These are phyloP conservation scores for Leptopilina boulardi DNA, from an alignment of 1,140 invertebrate species.

Conservation along the genomic window DNA sequence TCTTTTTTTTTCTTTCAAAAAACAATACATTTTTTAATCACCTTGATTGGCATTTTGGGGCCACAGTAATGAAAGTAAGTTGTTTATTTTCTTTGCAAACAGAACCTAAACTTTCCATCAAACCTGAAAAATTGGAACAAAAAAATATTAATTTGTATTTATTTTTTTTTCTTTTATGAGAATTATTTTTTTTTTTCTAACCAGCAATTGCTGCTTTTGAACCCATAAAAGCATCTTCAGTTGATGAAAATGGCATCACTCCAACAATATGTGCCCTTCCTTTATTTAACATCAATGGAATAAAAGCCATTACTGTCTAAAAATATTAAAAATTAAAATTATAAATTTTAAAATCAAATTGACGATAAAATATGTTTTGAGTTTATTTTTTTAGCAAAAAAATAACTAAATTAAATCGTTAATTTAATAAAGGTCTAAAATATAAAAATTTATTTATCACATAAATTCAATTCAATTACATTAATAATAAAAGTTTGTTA, in stretches of 20 bases:
- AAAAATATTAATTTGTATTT: too few species aligned
- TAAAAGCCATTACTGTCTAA: slow-evolving; percentile 69
- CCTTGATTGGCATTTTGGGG: slow-evolving; percentile 62
- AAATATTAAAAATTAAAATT: slow-evolving; percentile 45
- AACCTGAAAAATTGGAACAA: slow-evolving; percentile 56
- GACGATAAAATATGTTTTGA: slow-evolving; percentile 5
- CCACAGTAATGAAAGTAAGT: slow-evolving; percentile 66
- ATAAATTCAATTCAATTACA: too few species aligned
- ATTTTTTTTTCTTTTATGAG: too few species aligned
- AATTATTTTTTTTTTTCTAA: too few species aligned
- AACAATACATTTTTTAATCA: slow-evolving; percentile 46
- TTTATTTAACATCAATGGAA: slow-evolving; percentile 66
- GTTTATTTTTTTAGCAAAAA: too few species aligned
- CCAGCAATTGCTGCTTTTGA: slow-evolving; percentile 67
- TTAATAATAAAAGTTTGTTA: too few species aligned
- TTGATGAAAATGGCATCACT: slow-evolving; percentile 65
- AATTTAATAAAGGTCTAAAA: too few species aligned
- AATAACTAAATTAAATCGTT: too few species aligned
- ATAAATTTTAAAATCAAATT: slow-evolving; percentile 32
- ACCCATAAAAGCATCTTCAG: slow-evolving; percentile 62
- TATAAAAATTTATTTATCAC: too few species aligned
- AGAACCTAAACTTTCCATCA: slow-evolving; percentile 67
- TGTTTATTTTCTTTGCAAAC: slow-evolving; percentile 53
- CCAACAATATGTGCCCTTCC: slow-evolving; percentile 65
- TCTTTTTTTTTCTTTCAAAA: background rate